These are phyloP conservation scores for Ovis aries DNA, from an alignment of 2,113 vertebrate genomes.

Conservation along the genomic window DNA sequence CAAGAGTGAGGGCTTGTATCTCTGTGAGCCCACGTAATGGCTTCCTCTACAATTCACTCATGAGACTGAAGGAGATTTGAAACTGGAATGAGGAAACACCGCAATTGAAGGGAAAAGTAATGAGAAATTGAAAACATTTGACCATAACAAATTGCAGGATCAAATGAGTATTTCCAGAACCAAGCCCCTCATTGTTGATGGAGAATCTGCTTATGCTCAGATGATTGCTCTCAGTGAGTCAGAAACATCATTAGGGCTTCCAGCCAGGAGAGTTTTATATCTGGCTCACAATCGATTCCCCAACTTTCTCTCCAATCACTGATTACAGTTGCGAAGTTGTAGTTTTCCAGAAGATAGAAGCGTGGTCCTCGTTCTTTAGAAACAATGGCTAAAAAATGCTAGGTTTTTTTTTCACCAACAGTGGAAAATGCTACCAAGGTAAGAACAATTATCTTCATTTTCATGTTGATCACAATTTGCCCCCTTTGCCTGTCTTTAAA, in stretches of 20 bases:
- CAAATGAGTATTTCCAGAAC: neutral
- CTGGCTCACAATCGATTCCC: neutral
- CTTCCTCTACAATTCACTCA: neutral
- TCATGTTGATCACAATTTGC: neutral
- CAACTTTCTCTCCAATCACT: neutral
- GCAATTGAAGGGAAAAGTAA: constrained; percentile 10
- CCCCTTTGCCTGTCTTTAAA: neutral
- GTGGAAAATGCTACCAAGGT: neutral
- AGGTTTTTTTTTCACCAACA: neutral
- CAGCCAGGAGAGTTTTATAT: neutral
- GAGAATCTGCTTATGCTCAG: neutral
- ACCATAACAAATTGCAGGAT: neutral
- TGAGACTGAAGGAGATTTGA: neutral
- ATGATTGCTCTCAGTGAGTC: neutral
- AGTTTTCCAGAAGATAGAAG: neutral
- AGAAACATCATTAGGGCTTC: neutral
- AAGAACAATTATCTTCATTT: neutral
- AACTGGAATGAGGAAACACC: neutral
- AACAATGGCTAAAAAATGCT: neutral
- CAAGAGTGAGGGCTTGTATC: neutral
- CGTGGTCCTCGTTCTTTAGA: neutral
- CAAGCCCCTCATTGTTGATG: neutral
- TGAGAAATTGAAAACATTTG: neutral
- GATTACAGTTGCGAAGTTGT: neutral
- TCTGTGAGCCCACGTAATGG: neutral